Conservation (phyloP, 1,140 invertebrate species). For the Caenorhabditis brenneri region DNA sequence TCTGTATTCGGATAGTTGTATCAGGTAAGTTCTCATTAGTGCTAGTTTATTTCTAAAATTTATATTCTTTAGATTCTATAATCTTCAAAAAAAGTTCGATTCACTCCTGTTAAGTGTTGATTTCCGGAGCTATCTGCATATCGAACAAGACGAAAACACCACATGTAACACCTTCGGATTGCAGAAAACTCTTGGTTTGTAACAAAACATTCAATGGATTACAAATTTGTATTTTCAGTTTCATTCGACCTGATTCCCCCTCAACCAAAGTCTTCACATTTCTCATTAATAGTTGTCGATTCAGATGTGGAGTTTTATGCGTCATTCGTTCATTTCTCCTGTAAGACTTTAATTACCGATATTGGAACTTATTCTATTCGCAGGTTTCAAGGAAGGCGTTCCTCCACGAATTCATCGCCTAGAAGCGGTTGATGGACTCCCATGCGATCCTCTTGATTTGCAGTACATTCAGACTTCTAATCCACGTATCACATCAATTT, state of each 20-base stretch:
- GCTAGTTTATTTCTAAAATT: background rate
- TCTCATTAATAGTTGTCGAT: background rate
- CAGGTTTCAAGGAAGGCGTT: conserved; percentile 1
- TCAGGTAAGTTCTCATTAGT: background rate
- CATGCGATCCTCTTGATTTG: conserved; percentile 20
- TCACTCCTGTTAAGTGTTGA: background rate
- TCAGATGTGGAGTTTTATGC: background rate
- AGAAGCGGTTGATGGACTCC: background rate
- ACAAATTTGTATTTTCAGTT: background rate
- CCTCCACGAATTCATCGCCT: background rate
- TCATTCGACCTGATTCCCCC: conserved; percentile 4
- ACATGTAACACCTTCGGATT: conserved; percentile 10
- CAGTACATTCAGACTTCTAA: background rate
- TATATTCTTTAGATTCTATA: background rate
- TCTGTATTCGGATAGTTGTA: background rate
- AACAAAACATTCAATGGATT: background rate
- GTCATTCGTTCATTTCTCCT: conserved; percentile 13
- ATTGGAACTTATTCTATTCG: background rate
- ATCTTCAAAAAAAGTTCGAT: conserved; percentile 14
- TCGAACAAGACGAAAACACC: background rate
- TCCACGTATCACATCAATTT: conserved; percentile 1
- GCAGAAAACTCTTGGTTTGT: background rate
- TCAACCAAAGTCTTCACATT: conserved; percentile 2
- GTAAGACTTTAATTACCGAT: background rate
- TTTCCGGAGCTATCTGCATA: background rate